Percentiles rank a stretch among this genome's conserved stretches.
These are phyloP conservation scores for Zaprionus tsacasi DNA, from an alignment of 1,140 invertebrate species.

Conservation along the genomic window DNA sequence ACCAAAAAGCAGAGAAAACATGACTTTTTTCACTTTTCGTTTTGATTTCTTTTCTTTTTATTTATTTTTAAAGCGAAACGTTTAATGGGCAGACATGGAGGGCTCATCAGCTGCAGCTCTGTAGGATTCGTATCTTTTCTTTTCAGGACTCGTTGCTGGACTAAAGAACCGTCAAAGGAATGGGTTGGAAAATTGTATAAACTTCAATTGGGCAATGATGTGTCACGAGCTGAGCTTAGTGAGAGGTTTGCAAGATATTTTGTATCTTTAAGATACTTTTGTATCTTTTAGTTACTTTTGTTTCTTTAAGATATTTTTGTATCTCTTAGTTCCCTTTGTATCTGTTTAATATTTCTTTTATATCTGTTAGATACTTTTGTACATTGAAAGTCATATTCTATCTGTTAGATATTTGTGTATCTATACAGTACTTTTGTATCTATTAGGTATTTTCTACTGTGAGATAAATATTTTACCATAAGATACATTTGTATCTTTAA, in stretches of 20 bases:
- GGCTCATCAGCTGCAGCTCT: constrained; percentile 4
- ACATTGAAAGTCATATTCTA: too few species aligned
- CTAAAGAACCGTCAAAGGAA: too few species aligned
- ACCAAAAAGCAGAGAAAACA: constrained; percentile 31
- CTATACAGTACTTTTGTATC: neutral
- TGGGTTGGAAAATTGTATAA: too few species aligned
- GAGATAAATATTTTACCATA: too few species aligned
- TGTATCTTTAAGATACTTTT: neutral
- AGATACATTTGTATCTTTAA: too few species aligned
- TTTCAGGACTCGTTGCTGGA: neutral
- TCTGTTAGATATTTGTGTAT: too few species aligned
- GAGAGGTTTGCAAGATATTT: neutral
- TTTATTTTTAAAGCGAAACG: constrained; percentile 56
- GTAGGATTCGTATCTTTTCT: constrained; percentile 22
- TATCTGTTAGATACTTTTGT: neutral
- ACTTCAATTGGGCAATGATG: neutral
- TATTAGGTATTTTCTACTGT: too few species aligned
- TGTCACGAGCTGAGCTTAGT: neutral
- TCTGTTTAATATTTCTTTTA: neutral
- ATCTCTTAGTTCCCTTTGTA: too few species aligned
- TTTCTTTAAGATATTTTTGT: neutral
- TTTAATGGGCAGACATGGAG: constrained; percentile 50
- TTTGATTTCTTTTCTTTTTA: constrained; percentile 47
- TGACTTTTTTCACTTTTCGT: constrained; percentile 9
- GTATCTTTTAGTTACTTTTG: too few species aligned